Evolutionary conservation across 1,140 invertebrate species (phyloP).

Genomic region (Lamellibrachia luymesi): DNA sequence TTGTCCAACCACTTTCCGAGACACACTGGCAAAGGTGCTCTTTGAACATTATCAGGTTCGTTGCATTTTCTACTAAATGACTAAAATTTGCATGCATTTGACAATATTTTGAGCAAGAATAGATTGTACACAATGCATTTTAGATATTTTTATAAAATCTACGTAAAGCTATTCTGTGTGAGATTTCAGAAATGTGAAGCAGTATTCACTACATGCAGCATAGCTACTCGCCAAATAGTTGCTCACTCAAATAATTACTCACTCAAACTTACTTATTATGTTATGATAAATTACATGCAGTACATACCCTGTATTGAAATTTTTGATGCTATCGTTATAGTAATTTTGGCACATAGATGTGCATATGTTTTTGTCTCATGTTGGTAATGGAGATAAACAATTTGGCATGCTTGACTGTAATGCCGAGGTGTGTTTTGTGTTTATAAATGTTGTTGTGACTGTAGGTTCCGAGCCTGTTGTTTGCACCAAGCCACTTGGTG

Average conservation of each 20-base stretch:
- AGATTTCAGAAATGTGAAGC: background rate
- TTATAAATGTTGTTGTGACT: background rate
- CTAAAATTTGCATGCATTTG: background rate
- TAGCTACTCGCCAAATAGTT: background rate
- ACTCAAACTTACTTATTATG: background rate
- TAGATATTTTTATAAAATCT: background rate
- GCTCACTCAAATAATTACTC: background rate
- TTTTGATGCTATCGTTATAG: too few species aligned
- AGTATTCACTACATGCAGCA: too few species aligned
- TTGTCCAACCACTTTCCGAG: conserved; percentile 75
- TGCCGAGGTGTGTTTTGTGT: background rate
- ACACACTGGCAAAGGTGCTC: conserved; percentile 85
- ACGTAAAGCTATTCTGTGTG: background rate
- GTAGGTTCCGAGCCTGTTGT: conserved; percentile 68
- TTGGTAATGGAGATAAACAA: background rate
- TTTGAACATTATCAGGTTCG: conserved; percentile 88
- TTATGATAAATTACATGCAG: background rate
- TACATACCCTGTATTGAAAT: too few species aligned
- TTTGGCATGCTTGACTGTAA: too few species aligned
- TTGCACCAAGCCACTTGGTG: conserved; percentile 78
- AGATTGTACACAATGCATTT: background rate
- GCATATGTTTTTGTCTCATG: background rate
- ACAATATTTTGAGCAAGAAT: background rate
- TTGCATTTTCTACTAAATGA: background rate
- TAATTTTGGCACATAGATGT: too few species aligned